Evolutionary conservation across 2,888 invertebrate genomes (phyloP), one percentile per base, ranked within the genome.

Genomic region (Conops quadrifasciatus): DNA sequence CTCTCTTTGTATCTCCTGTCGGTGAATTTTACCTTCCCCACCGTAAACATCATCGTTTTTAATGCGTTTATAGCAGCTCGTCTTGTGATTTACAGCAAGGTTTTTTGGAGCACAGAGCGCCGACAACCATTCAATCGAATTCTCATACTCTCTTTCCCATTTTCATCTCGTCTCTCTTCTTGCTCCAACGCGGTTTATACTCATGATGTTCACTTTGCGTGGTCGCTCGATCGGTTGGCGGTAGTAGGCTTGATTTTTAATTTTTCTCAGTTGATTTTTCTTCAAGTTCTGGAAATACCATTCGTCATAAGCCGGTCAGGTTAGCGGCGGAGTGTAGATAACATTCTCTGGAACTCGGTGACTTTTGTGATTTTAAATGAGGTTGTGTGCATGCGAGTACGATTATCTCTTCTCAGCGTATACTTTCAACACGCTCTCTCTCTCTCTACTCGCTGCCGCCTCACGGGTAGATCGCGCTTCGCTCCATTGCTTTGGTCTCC

Each of bases 401-500:
- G 49, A 13, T 49, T 19, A n/a, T 49, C 49, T 49, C 16, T 49
- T 19, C 49, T n/a, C 4, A 36, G 1, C n/a, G 49, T 5, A n/a
- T 13, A 4, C 16, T 19, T 49, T 19, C 15, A 1, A 16, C 5
- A 49, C 5, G 4, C 49, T 21, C 47, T 51, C 15, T 51, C 65
- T 49, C n/a, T 51, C 49, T 36, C 9, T 36, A 9, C 9, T 36
- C 4, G 36, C 36, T 36, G 4, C 9, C 36, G 36, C 36, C 4
- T 4, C 36, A 36, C 36, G 36, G 9, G 36, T 36, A 36, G 36
- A 36, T 36, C 15, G 24, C 24, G 28, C 49, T 28, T 53, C 65
- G 36, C 56, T 36, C 56, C 19, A 66, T 66, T 53, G 43, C 56
- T 56, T 65, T 66, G 43, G 67, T 67, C 24, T 67, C 28, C 26